phyloP scores from a whole-genome alignment of 2,888 invertebrate species.

The Torymus auratus region DNA sequence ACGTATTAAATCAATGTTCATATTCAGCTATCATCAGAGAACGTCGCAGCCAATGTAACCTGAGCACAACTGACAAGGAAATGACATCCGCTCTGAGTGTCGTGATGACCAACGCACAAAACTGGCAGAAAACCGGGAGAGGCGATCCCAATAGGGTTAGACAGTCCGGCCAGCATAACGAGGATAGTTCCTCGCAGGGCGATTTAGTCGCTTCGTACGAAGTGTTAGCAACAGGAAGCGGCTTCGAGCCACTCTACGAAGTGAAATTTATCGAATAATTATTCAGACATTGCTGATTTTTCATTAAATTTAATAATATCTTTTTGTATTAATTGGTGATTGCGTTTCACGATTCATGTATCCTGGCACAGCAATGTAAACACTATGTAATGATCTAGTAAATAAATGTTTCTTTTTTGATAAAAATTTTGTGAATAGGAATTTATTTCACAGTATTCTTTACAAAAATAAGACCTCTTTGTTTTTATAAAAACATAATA shows the following conservation, averaged over 20 bases:
- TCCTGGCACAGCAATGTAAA: no score
- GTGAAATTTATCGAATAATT: constrained; percentile 6
- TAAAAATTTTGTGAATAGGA: no score
- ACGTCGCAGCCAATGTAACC: background rate
- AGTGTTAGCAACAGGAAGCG: background rate
- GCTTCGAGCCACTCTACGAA: constrained; percentile 25
- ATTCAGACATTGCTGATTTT: background rate
- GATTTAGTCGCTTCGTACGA: background rate
- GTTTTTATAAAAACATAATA: no score
- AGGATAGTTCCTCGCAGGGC: constrained; percentile 3
- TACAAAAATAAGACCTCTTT: no score
- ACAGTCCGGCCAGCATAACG: background rate
- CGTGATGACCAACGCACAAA: constrained; percentile 34
- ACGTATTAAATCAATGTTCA: no score
- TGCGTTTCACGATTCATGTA: no score
- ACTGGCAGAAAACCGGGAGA: constrained; percentile 1
- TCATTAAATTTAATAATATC: background rate
- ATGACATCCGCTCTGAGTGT: constrained; percentile 29
- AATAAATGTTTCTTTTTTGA: no score
- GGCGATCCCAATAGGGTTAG: background rate
- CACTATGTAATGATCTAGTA: no score
- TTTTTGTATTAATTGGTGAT: background rate
- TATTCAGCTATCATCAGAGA: constrained; percentile 22
- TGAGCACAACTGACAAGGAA: constrained; percentile 32
- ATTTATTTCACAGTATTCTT: no score